Evolutionary conservation across 2,113 vertebrate genomes (phyloP), one percentile per base, ranked within the genome.

Genomic region (Pholis gunnellus): DNA sequence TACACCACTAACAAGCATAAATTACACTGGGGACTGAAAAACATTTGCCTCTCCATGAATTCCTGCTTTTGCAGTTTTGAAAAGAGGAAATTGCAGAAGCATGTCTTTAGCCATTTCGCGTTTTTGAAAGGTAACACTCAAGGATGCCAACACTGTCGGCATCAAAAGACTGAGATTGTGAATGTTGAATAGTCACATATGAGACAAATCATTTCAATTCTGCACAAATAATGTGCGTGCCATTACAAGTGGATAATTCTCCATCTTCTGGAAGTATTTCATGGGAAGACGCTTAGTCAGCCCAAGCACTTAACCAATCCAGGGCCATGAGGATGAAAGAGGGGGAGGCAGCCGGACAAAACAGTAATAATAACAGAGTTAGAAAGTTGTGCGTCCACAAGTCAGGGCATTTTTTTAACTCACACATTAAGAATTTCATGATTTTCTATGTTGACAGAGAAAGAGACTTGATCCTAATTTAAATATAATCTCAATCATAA

Each of bases 1-100:
- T 65, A 73, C 77, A 77, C n/a, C 52, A 44, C 68, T 84, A 87
- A 88, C 79, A 87, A 77, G 80, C 70, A 84, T 75, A 70, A 63
- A 82, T 80, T 87, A 82, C 59, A 61, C 38, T 17, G 11, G 79
- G 76, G 59, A 84, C 79, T 66, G 61, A 71, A 84, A 81, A 59
- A 59, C 64, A 68, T 83, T 86, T 79, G 72, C 67, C 72, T 83
- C 69, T 69, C n/a, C 34, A 36, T 83, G 5, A 73, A 83, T 78
- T 79, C 57, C 63, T 79, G 63, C 71, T 77, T 84, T 92, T 78
- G 66, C 59, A n/a, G 4, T 78, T 81, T 75, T 84, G 65, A 81
- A 87, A 88, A 81, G 76, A 57, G 17, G 54, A 80, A 75, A 84
- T 71, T 70, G 44, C 78, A 66, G 25, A 52, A 71, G 60, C 69